phyloP scores from a whole-genome alignment of 2,113 vertebrate genomes.

The Herpetotheres cachinnans region DNA sequence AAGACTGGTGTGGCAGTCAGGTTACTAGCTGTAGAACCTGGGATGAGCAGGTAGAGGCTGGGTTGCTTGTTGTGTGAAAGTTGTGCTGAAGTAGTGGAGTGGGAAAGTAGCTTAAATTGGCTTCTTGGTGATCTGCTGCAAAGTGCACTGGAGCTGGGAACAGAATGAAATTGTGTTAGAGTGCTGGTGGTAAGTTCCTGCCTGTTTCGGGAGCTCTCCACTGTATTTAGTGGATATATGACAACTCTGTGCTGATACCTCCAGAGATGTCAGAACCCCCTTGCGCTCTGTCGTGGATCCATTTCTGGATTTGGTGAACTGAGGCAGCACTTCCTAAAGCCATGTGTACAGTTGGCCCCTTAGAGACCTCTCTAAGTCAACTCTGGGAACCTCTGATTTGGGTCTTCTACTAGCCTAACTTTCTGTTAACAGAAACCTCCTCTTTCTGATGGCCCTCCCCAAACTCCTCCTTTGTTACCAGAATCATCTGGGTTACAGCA shows the following conservation, averaged over 20 bases:
- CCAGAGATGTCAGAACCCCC: not conserved
- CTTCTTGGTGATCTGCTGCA: not conserved
- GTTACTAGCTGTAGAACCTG: not conserved
- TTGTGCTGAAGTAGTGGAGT: constrained; percentile 1
- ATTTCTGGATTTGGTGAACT: not conserved
- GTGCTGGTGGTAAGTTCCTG: not conserved
- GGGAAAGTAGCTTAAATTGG: constrained; percentile 7
- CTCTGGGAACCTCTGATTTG: not conserved
- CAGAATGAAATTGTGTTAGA: constrained; percentile 6
- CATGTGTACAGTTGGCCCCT: fast-evolving
- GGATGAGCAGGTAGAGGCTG: not conserved
- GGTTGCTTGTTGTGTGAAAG: not conserved
- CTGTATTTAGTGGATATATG: not conserved
- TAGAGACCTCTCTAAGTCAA: not conserved
- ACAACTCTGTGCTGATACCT: not conserved
- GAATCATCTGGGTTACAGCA: not conserved
- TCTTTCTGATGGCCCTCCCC: not conserved
- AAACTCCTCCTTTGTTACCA: not conserved
- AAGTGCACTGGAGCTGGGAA: not conserved
- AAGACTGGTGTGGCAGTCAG: not conserved
- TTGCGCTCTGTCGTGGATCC: not conserved
- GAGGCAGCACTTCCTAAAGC: not conserved
- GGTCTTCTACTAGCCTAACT: not conserved
- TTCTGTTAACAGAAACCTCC: not conserved
- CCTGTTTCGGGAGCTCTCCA: not conserved